These are phyloP conservation scores for Petrosia ficiformis DNA, from an alignment of 37 sponge, comb jelly and placozoan genomes.

Conservation along the genomic window DNA sequence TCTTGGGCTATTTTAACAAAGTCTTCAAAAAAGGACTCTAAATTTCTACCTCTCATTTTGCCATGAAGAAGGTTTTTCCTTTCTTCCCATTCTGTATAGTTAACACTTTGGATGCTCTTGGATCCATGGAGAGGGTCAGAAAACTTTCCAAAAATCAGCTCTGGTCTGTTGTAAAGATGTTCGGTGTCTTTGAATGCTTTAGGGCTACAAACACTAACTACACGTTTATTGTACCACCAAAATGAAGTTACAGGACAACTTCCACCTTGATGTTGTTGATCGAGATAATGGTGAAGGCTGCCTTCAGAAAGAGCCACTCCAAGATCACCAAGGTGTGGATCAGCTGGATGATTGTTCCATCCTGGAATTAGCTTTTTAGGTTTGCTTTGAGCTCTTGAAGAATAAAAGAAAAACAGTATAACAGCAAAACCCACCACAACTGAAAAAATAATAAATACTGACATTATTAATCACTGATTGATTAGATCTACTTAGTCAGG, in stretches of 20 bases:
- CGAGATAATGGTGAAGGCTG: constrained; percentile 19
- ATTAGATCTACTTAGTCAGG: too few species aligned
- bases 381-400: neutral
- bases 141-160: constrained; percentile 5
- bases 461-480: too few species aligned
- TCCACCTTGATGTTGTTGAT: constrained; percentile 20
- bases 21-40: constrained; percentile 33
- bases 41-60: constrained; percentile 14
- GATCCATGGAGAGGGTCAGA: constrained; percentile 32
- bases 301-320: constrained; percentile 2
- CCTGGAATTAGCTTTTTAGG: constrained; percentile 26
- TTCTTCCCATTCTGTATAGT: constrained; percentile 34
- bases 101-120: constrained; percentile 20
- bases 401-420: neutral
- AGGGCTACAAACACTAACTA: constrained; percentile 28
- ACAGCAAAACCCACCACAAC: neutral
- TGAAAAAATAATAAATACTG: neutral
- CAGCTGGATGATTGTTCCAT: constrained; percentile 30
- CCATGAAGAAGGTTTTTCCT: constrained; percentile 29
- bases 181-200: constrained; percentile 38
- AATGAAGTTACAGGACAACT: constrained; percentile 24
- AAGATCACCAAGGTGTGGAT: constrained; percentile 22
- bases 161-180: constrained; percentile 22
- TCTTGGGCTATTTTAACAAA: constrained; percentile 34
- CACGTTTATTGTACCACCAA: constrained; percentile 35